These are phyloP conservation scores for Trypoxylus dichotomus DNA, from an alignment of 1,140 invertebrate species.

Conservation along the genomic window DNA sequence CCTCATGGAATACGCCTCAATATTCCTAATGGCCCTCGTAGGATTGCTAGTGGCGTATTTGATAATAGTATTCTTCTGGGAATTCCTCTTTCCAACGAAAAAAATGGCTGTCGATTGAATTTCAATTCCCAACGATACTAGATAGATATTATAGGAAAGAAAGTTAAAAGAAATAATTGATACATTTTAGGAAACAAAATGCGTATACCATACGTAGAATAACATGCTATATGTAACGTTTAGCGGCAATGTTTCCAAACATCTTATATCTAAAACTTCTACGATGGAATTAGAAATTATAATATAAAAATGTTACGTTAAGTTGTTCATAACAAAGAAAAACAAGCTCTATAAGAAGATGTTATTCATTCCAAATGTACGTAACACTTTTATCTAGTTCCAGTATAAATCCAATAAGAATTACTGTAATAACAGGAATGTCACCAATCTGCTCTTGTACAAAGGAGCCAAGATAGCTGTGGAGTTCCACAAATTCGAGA, in stretches of 20 bases:
- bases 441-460: too few species aligned
- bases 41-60: slow-evolving; percentile 37
- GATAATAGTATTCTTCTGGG: slow-evolving; percentile 36
- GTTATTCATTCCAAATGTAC: too few species aligned
- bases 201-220: background rate
- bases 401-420: too few species aligned
- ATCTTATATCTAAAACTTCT: too few species aligned
- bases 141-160: background rate
- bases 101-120: slow-evolving; percentile 7
- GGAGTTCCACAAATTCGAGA: too few species aligned
- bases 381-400: too few species aligned
- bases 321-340: too few species aligned
- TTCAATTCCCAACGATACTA: background rate
- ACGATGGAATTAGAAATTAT: too few species aligned
- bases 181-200: background rate
- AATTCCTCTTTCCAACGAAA: slow-evolving; percentile 28
- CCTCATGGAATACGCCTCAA: slow-evolving; percentile 36
- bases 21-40: slow-evolving; percentile 31
- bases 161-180: background rate
- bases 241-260: background rate
- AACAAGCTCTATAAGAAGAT: too few species aligned
- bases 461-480: too few species aligned
- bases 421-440: too few species aligned
- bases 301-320: too few species aligned
- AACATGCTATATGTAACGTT: background rate